Conservation (phyloP, 2,888 invertebrate species). For the Stenoptilia bipunctidactyla region DNA sequence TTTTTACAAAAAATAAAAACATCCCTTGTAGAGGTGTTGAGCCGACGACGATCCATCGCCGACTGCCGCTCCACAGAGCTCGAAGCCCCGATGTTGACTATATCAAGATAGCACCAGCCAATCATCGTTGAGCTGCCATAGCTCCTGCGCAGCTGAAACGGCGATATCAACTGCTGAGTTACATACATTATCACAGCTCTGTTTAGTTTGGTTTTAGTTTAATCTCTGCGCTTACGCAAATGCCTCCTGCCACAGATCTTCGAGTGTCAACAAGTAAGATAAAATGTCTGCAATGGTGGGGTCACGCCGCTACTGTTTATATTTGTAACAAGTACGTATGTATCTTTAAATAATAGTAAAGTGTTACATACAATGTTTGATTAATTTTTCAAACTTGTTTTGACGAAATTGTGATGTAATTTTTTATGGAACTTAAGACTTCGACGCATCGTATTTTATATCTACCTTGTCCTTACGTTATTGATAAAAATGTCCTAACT, state of each 20-base stretch:
- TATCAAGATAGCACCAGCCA: conserved; percentile 36
- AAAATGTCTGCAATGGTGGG: conserved; percentile 39
- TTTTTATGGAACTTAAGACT: too few species aligned
- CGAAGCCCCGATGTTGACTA: conserved; percentile 48
- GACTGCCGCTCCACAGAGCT: conserved; percentile 34
- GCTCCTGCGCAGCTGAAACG: conserved; percentile 5
- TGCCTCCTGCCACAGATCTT: conserved; percentile 44
- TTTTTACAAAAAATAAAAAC: conserved; percentile 14
- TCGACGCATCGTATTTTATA: too few species aligned
- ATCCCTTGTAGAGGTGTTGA: conserved; percentile 28
- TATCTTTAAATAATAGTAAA: too few species aligned
- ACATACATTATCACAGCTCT: conserved; percentile 16
- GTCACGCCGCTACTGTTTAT: conserved; percentile 39
- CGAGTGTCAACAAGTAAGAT: conserved; percentile 51
- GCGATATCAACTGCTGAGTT: neutral
- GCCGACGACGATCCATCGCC: conserved; percentile 58
- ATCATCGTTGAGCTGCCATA: conserved; percentile 19
- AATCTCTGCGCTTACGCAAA: conserved; percentile 46
- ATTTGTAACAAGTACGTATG: conserved; percentile 15
- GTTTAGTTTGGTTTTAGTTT: conserved; percentile 20
- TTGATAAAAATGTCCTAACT: too few species aligned
- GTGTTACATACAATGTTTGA: too few species aligned
- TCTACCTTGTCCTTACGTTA: too few species aligned
- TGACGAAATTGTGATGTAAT: too few species aligned
- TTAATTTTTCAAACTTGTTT: too few species aligned